Evolutionary conservation across 2,797 vertebrate genomes (phyloP), one percentile per base, ranked within the genome.

Genomic region (Labroides dimidiatus): DNA sequence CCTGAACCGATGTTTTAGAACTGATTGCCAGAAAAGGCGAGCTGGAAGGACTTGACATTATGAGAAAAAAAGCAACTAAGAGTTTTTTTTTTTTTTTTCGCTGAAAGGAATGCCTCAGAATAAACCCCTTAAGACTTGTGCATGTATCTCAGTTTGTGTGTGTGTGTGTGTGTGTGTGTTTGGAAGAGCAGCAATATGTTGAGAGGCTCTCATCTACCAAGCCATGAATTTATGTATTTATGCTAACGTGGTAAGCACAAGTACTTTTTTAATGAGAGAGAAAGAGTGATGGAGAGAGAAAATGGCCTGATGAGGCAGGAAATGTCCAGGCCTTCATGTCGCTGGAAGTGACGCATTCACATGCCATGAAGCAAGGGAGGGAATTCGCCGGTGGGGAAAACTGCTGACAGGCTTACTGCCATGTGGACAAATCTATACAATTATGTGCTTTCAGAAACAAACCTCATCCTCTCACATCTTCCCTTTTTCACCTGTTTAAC

Each of bases 191-290:
- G 12, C 53, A 72, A 49, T 66, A 52, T 53, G 77, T 80, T 41
- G 21, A 79, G 59, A 78, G 58, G 23, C 8, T 65, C 68, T 76
- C 43, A 64, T 71, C 47, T 62, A 19, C 36, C 14, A 21, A 70
- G 51, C 43, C 50, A 72, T 84, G 68, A 64, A 80, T 90, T 78
- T 83, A 81, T 88, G 75, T 73, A 85, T 86, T 85, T 71, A 87
- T 88, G 83, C 78, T 67, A 83, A 86, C 61, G 15, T 77, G 74
- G 68, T 72, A 76, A 77, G 79, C 64, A 43, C 66, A 60, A 88
- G 49, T 60, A 67, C 58, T 84, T 84, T 27, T 87, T 86, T 80
- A 85, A 81, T 84, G 80, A 84, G 56, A n/a, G 53, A n/a, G 64
- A 39, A 69, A 15, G 50, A 64, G 39, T 45, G 79, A 56, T 58